Percentiles rank a stretch among this genome's conserved stretches.
Conservation (phyloP, 1,140 invertebrate species). For the Neotoxoptera formosana region DNA sequence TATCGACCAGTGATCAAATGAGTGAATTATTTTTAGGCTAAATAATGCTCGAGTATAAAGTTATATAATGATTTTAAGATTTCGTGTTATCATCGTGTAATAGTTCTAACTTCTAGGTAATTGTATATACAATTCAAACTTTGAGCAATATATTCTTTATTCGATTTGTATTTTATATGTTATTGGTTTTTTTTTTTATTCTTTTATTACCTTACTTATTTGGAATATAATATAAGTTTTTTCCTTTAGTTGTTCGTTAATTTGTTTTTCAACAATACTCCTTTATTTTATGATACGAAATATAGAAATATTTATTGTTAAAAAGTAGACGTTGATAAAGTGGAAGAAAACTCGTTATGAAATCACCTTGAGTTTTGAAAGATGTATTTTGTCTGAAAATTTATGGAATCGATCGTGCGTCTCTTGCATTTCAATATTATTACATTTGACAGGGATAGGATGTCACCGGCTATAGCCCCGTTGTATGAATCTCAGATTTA, state of each 20-base stretch:
- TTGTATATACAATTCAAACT: conserved; percentile 13
- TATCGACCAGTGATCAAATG: not conserved
- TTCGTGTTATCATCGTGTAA: not conserved
- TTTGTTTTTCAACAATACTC: conserved; percentile 1
- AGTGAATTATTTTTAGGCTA: not conserved
- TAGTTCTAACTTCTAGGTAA: not conserved
- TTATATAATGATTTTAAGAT: not conserved
- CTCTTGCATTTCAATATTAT: not conserved
- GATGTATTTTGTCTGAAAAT: not conserved
- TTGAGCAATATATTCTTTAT: not conserved
- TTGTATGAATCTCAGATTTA: not conserved
- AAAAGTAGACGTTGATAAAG: not conserved
- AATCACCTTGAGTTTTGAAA: conserved; percentile 8
- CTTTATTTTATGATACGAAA: not conserved
- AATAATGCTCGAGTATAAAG: not conserved
- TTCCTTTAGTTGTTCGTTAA: not conserved
- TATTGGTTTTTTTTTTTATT: not conserved
- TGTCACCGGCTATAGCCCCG: not conserved
- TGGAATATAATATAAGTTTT: not conserved
- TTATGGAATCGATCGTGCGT: not conserved
- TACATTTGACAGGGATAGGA: not conserved
- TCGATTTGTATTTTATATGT: not conserved
- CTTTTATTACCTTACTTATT: not conserved
- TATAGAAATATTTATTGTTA: not conserved
- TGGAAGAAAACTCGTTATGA: not conserved